phyloP scores from a whole-genome alignment of 2,797 vertebrate genomes.

The Diplodus sargus region DNA sequence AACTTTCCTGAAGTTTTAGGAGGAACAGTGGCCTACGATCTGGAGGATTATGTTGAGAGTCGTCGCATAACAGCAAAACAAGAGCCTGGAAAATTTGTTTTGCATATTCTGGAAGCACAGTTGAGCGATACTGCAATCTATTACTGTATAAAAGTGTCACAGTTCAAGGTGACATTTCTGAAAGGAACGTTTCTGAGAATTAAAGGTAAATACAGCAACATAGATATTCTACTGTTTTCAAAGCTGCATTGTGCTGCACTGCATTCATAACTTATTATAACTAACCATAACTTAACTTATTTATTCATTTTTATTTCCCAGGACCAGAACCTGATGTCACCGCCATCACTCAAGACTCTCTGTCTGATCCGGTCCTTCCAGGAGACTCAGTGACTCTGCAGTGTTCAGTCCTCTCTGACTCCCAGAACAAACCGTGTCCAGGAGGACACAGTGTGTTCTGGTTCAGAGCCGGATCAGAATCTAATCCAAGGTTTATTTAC shows the following conservation, averaged over 20 bases:
- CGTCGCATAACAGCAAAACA: slow-evolving; percentile 17
- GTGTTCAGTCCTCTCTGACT: slow-evolving; percentile 28
- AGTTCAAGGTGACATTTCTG: neutral
- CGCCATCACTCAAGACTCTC: neutral
- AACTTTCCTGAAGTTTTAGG: slow-evolving; percentile 37
- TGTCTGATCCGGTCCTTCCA: slow-evolving; percentile 18
- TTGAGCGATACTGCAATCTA: slow-evolving; percentile 43
- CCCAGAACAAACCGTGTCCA: no score
- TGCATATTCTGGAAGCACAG: slow-evolving; percentile 1
- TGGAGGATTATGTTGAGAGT: neutral
- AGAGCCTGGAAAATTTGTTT: neutral
- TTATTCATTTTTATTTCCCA: neutral
- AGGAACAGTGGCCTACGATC: neutral
- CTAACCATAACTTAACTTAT: no score
- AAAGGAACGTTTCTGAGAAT: slow-evolving; percentile 26
- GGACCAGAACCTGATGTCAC: slow-evolving; percentile 19
- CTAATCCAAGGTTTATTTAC: no score
- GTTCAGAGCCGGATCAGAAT: no score
- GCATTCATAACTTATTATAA: no score
- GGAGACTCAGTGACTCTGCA: slow-evolving; percentile 26
- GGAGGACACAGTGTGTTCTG: no score
- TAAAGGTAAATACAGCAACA: slow-evolving; percentile 40
- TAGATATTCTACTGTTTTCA: no score
- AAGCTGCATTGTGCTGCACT: no score
- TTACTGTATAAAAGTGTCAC: neutral